phyloP scores from a whole-genome alignment of 2,888 invertebrate genomes.

The Fragum sueziense region DNA sequence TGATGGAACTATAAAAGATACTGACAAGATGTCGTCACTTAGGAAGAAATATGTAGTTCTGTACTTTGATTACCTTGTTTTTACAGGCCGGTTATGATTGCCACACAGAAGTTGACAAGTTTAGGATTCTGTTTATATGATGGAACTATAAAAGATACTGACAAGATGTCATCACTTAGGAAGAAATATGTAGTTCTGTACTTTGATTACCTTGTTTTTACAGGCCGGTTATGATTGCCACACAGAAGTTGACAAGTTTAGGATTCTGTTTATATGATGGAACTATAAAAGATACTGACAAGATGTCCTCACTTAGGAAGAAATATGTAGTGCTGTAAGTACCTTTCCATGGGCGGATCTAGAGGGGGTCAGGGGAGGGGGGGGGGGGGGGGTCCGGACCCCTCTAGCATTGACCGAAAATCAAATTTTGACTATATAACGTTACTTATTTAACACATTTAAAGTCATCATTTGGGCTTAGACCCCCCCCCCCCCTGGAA shows the following conservation, averaged over 20 bases:
- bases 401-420: too few species aligned
- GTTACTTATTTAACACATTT: too few species aligned
- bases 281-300: conserved; percentile 48
- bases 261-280: conserved; percentile 73
- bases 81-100: conserved; percentile 75
- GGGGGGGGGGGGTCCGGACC: too few species aligned
- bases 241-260: conserved; percentile 74
- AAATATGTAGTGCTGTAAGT: conserved; percentile 67
- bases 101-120: conserved; percentile 75
- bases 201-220: conserved; percentile 54
- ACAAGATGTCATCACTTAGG: conserved; percentile 65
- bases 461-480: too few species aligned
- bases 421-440: too few species aligned
- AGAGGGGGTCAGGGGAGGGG: too few species aligned
- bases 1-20: conserved; percentile 56
- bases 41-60: conserved; percentile 67
- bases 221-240: conserved; percentile 76
- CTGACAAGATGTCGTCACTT: conserved; percentile 61
- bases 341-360: not conserved
- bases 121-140: conserved; percentile 73
- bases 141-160: conserved; percentile 51
- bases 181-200: conserved; percentile 67
- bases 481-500: too few species aligned
- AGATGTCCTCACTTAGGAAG: conserved; percentile 65
- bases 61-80: too few species aligned